Conservation (phyloP, 2,113 vertebrate genomes). For the Anser cygnoides region DNA sequence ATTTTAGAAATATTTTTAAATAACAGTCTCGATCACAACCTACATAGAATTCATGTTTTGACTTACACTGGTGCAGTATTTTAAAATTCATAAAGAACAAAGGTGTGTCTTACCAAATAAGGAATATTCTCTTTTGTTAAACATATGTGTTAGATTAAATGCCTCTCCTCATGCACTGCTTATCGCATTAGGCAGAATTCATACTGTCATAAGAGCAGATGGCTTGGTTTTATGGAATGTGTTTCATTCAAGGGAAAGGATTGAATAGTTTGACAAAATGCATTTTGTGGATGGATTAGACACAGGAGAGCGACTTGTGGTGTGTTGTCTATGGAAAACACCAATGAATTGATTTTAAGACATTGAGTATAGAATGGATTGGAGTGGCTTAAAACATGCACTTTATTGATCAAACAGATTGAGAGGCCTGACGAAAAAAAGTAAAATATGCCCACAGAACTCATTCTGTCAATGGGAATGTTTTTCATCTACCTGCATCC, state of each 20-base stretch:
- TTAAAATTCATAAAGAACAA: constrained; percentile 20
- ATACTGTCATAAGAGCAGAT: background rate
- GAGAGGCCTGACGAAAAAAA: constrained; percentile 43
- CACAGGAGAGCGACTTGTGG: constrained; percentile 3
- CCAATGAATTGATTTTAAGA: constrained; percentile 12
- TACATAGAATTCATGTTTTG: background rate
- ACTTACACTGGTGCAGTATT: background rate
- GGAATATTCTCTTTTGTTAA: constrained; percentile 29
- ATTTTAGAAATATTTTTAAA: constrained; percentile 5
- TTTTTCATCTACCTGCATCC: constrained; percentile 40
- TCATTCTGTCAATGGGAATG: constrained; percentile 10
- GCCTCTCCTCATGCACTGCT: constrained; percentile 1
- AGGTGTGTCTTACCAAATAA: constrained; percentile 1
- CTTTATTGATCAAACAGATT: constrained; percentile 53
- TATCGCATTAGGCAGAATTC: constrained; percentile 21
- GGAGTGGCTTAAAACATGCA: constrained; percentile 46
- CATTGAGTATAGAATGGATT: background rate
- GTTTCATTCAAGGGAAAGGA: constrained; percentile 12
- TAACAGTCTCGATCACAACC: background rate
- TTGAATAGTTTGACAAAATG: constrained; percentile 39
- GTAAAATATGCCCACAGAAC: constrained; percentile 8
- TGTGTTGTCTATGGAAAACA: constrained; percentile 39
- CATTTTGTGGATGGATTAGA: constrained; percentile 55
- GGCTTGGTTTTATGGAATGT: constrained; percentile 43
- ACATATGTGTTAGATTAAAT: constrained; percentile 40